Evolutionary conservation across 2,888 invertebrate genomes (phyloP), one percentile per base, ranked within the genome.

Genomic region (Cryptocheilus praepositus): DNA sequence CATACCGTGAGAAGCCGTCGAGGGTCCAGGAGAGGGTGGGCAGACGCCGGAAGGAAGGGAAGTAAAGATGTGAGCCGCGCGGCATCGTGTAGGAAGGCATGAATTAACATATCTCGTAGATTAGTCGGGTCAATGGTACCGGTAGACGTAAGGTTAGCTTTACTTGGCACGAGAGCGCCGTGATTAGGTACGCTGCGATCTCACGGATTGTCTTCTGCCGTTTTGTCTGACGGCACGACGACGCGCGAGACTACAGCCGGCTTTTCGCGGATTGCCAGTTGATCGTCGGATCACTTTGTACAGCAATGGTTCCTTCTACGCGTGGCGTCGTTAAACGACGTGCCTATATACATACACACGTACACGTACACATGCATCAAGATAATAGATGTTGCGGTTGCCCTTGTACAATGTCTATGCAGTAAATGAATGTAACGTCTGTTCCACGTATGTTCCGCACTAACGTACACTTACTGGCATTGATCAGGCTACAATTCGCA

Each of bases 1-100:
- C 63, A 89, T 92, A 55, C 94, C 94, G 0, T 82, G 67, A 77
- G 46, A n/a, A n/a, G n/a, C n/a, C n/a, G n/a, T n/a, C n/a, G n/a
- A n/a, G n/a, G n/a, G n/a, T n/a, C n/a, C n/a, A n/a, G 49, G 11
- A 25, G 51, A 22, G 36, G 2, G 55, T 52, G 51, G 44, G 67
- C 45, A 7, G 46, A 36, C 25, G 52, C 21, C 13, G 44, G 16
- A 2, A 15, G 25, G 15, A 54, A 53, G 28, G 61, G 63, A 44
- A 53, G 49, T 61, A 61, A 36, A 7, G 36, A 36, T 7, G 7
- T 1, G 36, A 59, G 5, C 3, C 25, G 52, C 52, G 25, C 15
- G 55, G 46, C 3, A 55, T 22, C 46, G 52, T 53, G 53, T 53
- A 56, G 70, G 70, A 74, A 73, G 64, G 66, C 62, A 80, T 76